A percentile compares a stretch with the other conserved stretches of the same genome.
These are phyloP conservation scores for Drosophila sp. DNA, from an alignment of 1,140 invertebrate genomes.

Conservation along the genomic window DNA sequence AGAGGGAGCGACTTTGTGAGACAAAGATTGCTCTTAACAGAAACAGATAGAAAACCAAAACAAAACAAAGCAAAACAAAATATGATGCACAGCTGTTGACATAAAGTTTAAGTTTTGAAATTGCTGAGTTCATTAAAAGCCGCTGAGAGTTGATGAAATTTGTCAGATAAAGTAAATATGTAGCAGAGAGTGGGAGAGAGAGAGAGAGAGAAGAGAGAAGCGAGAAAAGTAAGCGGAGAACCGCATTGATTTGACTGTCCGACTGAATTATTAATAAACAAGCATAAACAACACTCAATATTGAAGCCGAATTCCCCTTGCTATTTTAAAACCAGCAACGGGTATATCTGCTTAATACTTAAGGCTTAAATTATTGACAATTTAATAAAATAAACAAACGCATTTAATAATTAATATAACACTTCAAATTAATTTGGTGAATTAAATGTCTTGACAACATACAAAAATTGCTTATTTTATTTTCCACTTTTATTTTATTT, in stretches of 20 bases:
- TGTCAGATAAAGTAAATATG: slow-evolving; percentile 1
- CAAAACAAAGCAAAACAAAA: slow-evolving; percentile 15
- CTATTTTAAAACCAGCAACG: too few species aligned
- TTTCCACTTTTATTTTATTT: too few species aligned
- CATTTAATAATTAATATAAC: too few species aligned
- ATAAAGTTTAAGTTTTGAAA: slow-evolving; percentile 43
- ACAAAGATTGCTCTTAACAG: background rate
- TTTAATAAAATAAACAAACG: too few species aligned
- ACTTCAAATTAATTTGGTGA: too few species aligned
- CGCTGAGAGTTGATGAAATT: slow-evolving; percentile 40
- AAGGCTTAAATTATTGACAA: too few species aligned
- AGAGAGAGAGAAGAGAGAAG: background rate
- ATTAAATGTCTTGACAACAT: too few species aligned
- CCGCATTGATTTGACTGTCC: slow-evolving; percentile 31
- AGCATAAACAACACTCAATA: slow-evolving; percentile 12
- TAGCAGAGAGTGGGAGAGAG: too few species aligned
- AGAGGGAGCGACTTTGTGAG: too few species aligned
- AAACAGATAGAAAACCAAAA: slow-evolving; percentile 25
- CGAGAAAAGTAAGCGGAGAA: background rate
- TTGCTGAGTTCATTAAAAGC: slow-evolving; percentile 56
- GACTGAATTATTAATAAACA: slow-evolving; percentile 29
- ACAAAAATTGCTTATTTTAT: too few species aligned
- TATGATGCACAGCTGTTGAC: slow-evolving; percentile 47
- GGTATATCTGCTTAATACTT: too few species aligned
- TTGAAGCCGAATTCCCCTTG: too few species aligned